Base-by-base conservation (phyloP, 2,113 vertebrate genomes). In the Bubo bubo region DNA sequence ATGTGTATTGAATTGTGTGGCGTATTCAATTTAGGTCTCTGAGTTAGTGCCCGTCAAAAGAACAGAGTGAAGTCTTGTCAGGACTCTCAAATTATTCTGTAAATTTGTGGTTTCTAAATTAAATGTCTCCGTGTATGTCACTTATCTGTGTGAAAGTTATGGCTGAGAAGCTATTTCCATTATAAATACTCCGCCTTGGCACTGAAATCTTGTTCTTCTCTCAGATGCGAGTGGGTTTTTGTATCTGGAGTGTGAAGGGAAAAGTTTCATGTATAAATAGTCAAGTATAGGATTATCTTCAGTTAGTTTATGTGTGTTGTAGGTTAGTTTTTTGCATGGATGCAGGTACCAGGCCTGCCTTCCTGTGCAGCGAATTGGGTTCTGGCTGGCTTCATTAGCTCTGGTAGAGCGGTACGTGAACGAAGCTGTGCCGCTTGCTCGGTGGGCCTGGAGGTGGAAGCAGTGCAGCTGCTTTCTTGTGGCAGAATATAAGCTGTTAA, bases 161-260 rank as follows among this genome's bases (percentile, higher is more conserved):
- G 21, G 64, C 88, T 89, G 80, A 84, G 77, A 9, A 95, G 80
- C 83, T 91, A 19, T 82, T 96, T 53, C 68, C 60, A 10, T 87
- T 68, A 49, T 58, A 86, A 95, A 86, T 35, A 13, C 73, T 72
- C 94, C 75, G 86, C 83, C 74, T 82, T 96, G 92, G 87, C 88
- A 56, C 37, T 14, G 60, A 71, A 63, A 62, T 88, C 91, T 47
- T 47, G 62, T 26, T 73, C 90, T 58, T 21, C 82, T 76, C 81
- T 96, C 93, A 76, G 92, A 79, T 96, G 12, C 47, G 79, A 90
- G 96, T 95, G 87, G 87, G 90, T 11, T 96, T 93, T 82, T 73
- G 35, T 68, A 4, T 88, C 87, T 94, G 95, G 90, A 93, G 85
- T 55, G 85, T n/a, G 93, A 88, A 90, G 79, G 74, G 52, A 79